A percentile compares a stretch with the other conserved stretches of the same genome.
Evolutionary conservation across 2,797 vertebrate species (phyloP).

Genomic region (Hypotaenidia philippensis): DNA sequence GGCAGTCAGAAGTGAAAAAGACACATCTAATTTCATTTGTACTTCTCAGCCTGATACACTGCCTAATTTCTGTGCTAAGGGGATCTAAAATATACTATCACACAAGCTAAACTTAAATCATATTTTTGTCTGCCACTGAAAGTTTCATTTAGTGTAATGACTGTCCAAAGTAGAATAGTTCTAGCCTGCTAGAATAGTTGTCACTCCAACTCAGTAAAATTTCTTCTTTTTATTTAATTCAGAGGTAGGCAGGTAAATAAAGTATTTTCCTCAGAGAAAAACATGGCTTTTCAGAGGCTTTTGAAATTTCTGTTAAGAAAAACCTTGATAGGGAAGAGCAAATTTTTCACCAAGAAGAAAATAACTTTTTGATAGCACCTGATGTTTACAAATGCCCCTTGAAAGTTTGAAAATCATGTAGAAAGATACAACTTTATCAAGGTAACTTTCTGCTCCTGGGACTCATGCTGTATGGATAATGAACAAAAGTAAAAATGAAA

Average conservation of each 20-base stretch:
- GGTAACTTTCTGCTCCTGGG: not conserved
- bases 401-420: not conserved
- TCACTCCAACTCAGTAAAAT: not conserved
- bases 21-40: not conserved
- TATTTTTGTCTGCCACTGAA: not conserved
- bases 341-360: not conserved
- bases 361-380: not conserved
- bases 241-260: not conserved
- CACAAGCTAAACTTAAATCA: not conserved
- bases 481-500: not conserved
- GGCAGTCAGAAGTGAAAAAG: not conserved
- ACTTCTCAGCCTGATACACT: not conserved
- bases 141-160: not conserved
- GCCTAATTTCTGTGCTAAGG: not conserved
- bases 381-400: not conserved
- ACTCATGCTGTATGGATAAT: not conserved
- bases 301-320: not conserved
- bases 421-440: not conserved
- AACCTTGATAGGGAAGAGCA: not conserved
- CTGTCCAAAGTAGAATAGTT: not conserved
- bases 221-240: not conserved
- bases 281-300: not conserved
- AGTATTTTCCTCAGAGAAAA: not conserved
- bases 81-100: not conserved
- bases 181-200: not conserved